These are phyloP conservation scores for Cricetomys ansorgei DNA, from an alignment of 2,113 vertebrate genomes.

Conservation along the genomic window DNA sequence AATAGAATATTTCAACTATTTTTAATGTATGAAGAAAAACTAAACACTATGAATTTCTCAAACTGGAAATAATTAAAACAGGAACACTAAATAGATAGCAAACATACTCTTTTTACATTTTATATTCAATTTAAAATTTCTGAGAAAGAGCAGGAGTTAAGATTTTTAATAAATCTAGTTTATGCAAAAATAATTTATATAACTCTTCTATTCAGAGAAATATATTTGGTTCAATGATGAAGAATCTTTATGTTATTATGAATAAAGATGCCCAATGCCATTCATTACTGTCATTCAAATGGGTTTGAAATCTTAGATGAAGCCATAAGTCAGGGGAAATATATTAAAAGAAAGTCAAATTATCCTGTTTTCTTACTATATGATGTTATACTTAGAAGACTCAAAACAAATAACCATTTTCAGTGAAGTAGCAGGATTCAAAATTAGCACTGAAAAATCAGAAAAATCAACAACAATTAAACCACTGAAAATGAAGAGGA, in stretches of 20 bases:
- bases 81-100: not conserved
- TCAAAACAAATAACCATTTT: not conserved
- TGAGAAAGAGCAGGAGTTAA: not conserved
- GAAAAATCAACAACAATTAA: not conserved
- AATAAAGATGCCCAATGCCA: not conserved
- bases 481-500: not conserved
- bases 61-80: not conserved
- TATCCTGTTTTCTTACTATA: not conserved
- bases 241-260: not conserved
- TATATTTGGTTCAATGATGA: not conserved
- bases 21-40: not conserved
- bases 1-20: not conserved
- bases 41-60: not conserved
- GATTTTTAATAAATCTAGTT: not conserved
- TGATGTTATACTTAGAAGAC: not conserved
- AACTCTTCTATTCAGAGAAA: not conserved
- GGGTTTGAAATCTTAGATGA: not conserved
- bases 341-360: not conserved
- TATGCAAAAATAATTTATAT: not conserved
- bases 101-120: not conserved
- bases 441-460: not conserved
- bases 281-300: not conserved
- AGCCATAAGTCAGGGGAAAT: not conserved
- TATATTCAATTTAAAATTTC: not conserved
- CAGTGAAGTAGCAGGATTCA: not conserved